Evolutionary conservation across 2,797 vertebrate species (phyloP).

Genomic region (Natrix natrix): DNA sequence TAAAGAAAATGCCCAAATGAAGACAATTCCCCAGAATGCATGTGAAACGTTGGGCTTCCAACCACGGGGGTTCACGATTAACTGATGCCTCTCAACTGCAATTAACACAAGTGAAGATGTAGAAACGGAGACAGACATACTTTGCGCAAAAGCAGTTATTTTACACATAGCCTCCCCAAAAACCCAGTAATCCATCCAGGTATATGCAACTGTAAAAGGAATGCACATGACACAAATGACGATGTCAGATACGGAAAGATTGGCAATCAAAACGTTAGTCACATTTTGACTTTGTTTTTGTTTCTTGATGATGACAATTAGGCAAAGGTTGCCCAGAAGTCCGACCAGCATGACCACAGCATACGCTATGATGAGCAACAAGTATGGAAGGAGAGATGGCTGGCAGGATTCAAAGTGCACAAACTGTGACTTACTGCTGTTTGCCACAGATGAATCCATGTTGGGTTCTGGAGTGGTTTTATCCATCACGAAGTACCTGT

Average conservation of each 20-base stretch:
- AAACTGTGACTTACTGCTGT: constrained; percentile 60
- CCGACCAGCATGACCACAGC: constrained; percentile 76
- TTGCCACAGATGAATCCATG: constrained; percentile 44
- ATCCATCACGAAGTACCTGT: constrained; percentile 49
- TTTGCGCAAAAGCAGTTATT: constrained; percentile 81
- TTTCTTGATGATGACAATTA: constrained; percentile 82
- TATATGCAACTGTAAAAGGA: constrained; percentile 83
- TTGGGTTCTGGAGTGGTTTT: constrained; percentile 37
- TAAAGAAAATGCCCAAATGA: constrained; percentile 70
- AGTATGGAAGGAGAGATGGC: constrained; percentile 54
- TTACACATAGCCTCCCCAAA: constrained; percentile 86
- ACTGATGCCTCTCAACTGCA: constrained; percentile 76
- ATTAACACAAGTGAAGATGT: constrained; percentile 86
- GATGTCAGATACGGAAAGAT: constrained; percentile 87
- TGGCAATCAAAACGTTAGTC: constrained; percentile 86
- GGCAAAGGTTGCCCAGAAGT: constrained; percentile 83
- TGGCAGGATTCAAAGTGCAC: constrained; percentile 64
- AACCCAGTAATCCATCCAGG: constrained; percentile 85
- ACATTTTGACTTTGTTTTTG: constrained; percentile 84
- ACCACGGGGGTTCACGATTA: constrained; percentile 73
- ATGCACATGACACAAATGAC: constrained; percentile 85
- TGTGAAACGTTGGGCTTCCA: constrained; percentile 72
- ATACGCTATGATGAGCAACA: constrained; percentile 71
- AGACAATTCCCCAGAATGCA: constrained; percentile 68
- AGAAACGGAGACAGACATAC: constrained; percentile 84